These are phyloP conservation scores for Oryzias celebensis DNA, from an alignment of 2,113 vertebrate genomes.

Conservation along the genomic window DNA sequence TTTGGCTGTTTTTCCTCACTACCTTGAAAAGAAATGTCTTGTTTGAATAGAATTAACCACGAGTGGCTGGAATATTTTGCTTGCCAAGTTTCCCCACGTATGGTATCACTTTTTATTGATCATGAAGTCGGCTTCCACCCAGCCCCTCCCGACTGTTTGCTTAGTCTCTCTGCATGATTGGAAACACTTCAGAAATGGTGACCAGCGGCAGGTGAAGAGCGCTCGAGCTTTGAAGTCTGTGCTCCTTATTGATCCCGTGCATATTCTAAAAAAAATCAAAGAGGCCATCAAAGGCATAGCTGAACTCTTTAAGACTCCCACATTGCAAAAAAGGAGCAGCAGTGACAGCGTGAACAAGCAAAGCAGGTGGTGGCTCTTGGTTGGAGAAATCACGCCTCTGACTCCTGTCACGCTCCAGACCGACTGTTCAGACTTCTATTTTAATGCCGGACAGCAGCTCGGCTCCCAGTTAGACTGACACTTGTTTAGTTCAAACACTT, in stretches of 20 bases:
- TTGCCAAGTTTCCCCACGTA: conserved; percentile 40
- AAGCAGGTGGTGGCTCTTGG: conserved; percentile 78
- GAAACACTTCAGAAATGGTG: conserved; percentile 84
- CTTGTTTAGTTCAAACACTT: conserved; percentile 45
- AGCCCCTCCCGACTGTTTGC: conserved; percentile 60
- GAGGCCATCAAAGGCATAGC: conserved; percentile 79
- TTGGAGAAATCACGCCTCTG: conserved; percentile 54
- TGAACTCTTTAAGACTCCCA: conserved; percentile 78
- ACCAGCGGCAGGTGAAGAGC: conserved; percentile 84
- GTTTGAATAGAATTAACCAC: conserved; percentile 17
- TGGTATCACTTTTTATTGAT: conserved; percentile 61
- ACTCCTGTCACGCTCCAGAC: conserved; percentile 51
- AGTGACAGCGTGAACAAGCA: conserved; percentile 78
- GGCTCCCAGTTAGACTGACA: conserved; percentile 59
- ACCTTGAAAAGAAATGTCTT: conserved; percentile 19
- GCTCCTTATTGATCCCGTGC: conserved; percentile 79
- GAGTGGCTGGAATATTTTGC: conserved; percentile 20
- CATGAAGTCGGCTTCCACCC: conserved; percentile 39
- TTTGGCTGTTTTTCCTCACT: not conserved
- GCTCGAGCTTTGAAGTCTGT: conserved; percentile 82
- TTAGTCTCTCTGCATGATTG: conserved; percentile 74
- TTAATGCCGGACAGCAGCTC: conserved; percentile 59
- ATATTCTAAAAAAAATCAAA: conserved; percentile 85
- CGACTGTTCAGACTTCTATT: conserved; percentile 61
- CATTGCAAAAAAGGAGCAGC: conserved; percentile 67